Conservation (phyloP, 2,113 vertebrate species). For the Mesocricetus auratus region DNA sequence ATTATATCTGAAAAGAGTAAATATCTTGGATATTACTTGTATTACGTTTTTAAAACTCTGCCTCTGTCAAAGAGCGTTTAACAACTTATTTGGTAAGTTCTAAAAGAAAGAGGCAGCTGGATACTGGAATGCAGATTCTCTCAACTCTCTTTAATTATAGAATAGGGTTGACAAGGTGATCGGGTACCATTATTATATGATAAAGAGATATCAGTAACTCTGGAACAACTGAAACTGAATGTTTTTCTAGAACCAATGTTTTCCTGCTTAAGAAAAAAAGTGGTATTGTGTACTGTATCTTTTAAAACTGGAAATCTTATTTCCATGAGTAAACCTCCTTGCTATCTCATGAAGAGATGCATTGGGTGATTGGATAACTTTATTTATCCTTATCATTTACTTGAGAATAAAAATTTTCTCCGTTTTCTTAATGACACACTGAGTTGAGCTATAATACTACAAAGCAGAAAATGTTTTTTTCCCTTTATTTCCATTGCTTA, state of each 20-base stretch:
- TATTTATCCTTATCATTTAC: neutral
- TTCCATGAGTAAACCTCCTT: neutral
- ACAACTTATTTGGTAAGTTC: neutral
- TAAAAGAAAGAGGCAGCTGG: neutral
- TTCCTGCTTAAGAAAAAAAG: slow-evolving; percentile 7
- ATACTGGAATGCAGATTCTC: neutral
- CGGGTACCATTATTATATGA: neutral
- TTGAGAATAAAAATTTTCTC: neutral
- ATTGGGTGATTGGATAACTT: neutral
- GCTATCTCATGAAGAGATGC: neutral
- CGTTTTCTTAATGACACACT: neutral
- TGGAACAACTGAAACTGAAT: neutral
- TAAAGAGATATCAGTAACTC: neutral
- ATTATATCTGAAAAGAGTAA: slow-evolving; percentile 58
- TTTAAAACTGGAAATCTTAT: neutral
- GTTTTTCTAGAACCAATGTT: neutral
- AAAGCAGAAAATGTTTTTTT: neutral
- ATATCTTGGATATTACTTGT: neutral
- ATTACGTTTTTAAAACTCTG: neutral
- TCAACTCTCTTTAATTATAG: neutral
- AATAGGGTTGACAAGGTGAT: neutral
- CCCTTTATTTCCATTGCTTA: neutral
- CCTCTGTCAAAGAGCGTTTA: slow-evolving; percentile 15
- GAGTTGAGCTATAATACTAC: neutral
- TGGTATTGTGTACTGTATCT: neutral